These are phyloP conservation scores for Lasius platythorax DNA, from an alignment of 2,888 invertebrate species.

Conservation along the genomic window DNA sequence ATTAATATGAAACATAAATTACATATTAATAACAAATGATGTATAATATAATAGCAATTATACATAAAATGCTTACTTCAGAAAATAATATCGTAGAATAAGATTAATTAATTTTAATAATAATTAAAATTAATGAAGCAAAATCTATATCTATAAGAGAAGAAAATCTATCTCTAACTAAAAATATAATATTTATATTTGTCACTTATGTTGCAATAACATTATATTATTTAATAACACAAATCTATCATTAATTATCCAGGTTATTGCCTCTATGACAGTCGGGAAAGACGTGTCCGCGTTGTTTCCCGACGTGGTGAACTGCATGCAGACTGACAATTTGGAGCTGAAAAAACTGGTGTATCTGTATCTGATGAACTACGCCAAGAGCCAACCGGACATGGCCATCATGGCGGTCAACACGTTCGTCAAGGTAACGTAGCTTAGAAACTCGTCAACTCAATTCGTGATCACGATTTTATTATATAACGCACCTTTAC, in stretches of 20 bases:
- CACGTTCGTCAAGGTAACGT: conserved; percentile 98
- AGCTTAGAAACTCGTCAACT: conserved; percentile 71
- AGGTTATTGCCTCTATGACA: conserved; percentile 99
- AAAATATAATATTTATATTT: conserved; percentile 25
- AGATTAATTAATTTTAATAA: conserved; percentile 41
- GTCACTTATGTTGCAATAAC: background rate
- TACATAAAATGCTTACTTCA: conserved; percentile 1
- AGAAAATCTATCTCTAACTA: background rate
- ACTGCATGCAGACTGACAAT: conserved; percentile 99
- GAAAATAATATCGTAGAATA: background rate
- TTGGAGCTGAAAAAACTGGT: conserved; percentile 99
- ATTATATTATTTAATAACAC: background rate
- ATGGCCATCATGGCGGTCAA: conserved; percentile 99
- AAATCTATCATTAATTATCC: conserved; percentile 48
- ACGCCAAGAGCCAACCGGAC: conserved; percentile 99
- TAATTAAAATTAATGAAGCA: conserved; percentile 87
- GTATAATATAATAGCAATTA: background rate
- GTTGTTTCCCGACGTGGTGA: conserved; percentile 99
- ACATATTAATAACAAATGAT: background rate
- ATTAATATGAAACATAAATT: background rate
- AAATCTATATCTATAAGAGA: background rate
- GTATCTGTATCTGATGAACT: conserved; percentile 99
- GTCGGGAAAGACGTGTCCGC: conserved; percentile 99
- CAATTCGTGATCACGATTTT: conserved; percentile 70
- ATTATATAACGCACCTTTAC: conserved; percentile 59